Evolutionary conservation across 2,888 invertebrate genomes (phyloP).

Genomic region (Nymphalis polychloros): DNA sequence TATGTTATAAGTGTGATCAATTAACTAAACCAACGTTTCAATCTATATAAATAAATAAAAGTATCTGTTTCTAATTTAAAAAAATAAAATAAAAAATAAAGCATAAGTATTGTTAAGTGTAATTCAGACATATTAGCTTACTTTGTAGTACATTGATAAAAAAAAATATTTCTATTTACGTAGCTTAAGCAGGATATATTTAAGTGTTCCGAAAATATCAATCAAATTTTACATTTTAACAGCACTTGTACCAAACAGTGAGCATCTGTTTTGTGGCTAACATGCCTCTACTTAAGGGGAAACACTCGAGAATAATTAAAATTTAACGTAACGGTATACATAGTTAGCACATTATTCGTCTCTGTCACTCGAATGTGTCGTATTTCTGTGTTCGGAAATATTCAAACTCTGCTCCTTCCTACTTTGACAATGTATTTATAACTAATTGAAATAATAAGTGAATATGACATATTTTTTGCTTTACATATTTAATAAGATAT

Average conservation of each 20-base stretch:
- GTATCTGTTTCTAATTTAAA: no score
- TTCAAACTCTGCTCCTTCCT: background rate
- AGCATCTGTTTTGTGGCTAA: slow-evolving; percentile 52
- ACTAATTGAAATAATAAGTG: background rate
- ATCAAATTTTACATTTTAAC: background rate
- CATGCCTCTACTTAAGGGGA: slow-evolving; percentile 48
- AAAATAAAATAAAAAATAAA: no score
- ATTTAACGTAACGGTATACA: slow-evolving; percentile 63
- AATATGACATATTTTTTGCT: no score
- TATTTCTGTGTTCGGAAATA: slow-evolving; percentile 8
- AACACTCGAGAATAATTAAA: slow-evolving; percentile 58
- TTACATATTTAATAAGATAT: no score
- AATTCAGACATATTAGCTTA: no score
- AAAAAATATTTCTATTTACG: background rate
- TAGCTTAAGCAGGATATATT: background rate
- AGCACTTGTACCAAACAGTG: slow-evolving; percentile 42
- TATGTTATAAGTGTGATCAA: no score
- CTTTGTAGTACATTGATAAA: no score
- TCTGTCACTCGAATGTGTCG: slow-evolving; percentile 40
- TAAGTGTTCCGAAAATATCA: slow-evolving; percentile 19
- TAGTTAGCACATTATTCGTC: slow-evolving; percentile 63
- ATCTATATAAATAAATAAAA: no score
- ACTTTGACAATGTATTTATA: slow-evolving; percentile 5
- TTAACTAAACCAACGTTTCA: no score
- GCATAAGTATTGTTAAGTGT: no score